These are phyloP conservation scores for Tenodera sinensis DNA, from an alignment of 2,888 invertebrate genomes.

Conservation along the genomic window DNA sequence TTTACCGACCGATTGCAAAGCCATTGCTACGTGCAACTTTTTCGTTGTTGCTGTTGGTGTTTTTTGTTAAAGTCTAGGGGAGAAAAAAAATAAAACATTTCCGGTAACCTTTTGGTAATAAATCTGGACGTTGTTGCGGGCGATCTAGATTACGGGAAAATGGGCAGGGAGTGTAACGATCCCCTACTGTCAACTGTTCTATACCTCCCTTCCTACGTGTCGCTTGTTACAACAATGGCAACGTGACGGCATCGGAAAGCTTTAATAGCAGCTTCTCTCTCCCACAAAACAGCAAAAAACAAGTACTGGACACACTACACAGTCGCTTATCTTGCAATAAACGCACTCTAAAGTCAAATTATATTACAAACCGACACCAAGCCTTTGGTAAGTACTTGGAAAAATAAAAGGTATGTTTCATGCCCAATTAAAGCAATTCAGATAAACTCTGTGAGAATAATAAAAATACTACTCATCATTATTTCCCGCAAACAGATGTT, in stretches of 20 bases:
- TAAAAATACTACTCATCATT: too few species aligned
- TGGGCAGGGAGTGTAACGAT: not conserved
- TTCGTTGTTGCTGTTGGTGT: not conserved
- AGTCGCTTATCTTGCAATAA: not conserved
- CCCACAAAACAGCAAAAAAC: not conserved
- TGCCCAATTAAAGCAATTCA: too few species aligned
- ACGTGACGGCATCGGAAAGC: not conserved
- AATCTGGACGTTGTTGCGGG: not conserved
- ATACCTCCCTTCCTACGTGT: not conserved
- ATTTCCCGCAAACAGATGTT: too few species aligned
- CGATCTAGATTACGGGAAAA: not conserved
- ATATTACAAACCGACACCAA: too few species aligned
- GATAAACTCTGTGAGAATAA: too few species aligned
- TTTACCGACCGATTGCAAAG: not conserved
- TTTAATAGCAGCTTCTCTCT: not conserved
- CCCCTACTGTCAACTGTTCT: not conserved
- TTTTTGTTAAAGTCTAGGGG: not conserved
- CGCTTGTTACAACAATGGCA: not conserved
- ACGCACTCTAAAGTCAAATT: too few species aligned
- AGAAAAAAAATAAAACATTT: not conserved
- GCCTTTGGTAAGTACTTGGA: too few species aligned
- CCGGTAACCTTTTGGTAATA: not conserved
- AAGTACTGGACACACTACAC: not conserved
- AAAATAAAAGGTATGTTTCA: too few species aligned
- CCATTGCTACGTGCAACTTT: not conserved